Evolutionary conservation across 1,140 invertebrate genomes (phyloP), one percentile per base, ranked within the genome.

Genomic region (Drosophila leontia): DNA sequence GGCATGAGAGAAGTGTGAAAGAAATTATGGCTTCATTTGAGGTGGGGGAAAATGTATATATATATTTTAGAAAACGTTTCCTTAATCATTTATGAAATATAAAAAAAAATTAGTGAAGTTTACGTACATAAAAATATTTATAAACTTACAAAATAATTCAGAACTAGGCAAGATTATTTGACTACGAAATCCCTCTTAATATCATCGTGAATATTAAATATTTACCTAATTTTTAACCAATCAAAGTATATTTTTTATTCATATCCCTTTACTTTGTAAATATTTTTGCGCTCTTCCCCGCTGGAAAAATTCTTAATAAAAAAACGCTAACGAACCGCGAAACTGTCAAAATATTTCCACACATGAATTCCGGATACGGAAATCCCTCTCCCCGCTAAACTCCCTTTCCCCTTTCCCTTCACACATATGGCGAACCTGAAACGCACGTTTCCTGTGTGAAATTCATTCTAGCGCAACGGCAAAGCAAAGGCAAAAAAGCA

Each of bases 261-360:
- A 15, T 2, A 15, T 29, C 13, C 19, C 35, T 23, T 51, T 68
- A 32, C 37, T 26, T 50, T 51, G 29, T 42, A 51, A 42, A 69
- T 35, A 32, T 29, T 29, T 23, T 5, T 7, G 1, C n/a, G 11
- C n/a, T 19, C 7, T 45, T 13, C 11, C 32, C 32, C 26, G 1
- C 32, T 8, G 3, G 23, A 71, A 50, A 29, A 50, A 42, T 17
- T 59, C 13, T 6, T 32, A 62, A 37, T 55, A 61, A 55, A 56
- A 65, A 80, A 72, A 75, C 71, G 68, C 81, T 88, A 90, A 90
- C 85, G 85, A 90, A 82, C 85, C 85, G 81, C 85, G 75, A 90
- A 85, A 90, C 86, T 90, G 85, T 90, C 85, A 90, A 90, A 90
- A 91, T 82, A 90, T 82, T 90, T 90, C 71, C 85, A 82, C 71